A percentile compares a stretch with the other conserved stretches of the same genome.
Conservation (phyloP, 2,113 vertebrate genomes). For the Seriola rivoliana region DNA sequence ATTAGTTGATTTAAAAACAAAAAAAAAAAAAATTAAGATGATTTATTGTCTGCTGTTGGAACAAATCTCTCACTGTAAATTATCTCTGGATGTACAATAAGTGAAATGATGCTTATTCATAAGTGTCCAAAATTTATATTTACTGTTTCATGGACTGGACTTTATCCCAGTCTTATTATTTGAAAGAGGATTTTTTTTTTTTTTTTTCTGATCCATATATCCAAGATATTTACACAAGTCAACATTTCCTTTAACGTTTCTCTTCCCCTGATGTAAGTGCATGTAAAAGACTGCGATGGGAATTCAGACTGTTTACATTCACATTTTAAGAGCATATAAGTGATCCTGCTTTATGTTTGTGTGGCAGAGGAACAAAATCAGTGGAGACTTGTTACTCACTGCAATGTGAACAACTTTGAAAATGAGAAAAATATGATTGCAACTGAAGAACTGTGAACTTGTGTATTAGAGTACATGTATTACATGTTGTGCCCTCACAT, state of each 20-base stretch:
- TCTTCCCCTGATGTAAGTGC: background rate
- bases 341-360: background rate
- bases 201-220: background rate
- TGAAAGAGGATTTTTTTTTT: background rate
- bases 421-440: background rate
- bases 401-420: background rate
- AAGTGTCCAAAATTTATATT: background rate
- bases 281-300: conserved; percentile 3
- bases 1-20: background rate
- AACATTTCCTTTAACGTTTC: background rate
- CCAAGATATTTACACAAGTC: conserved; percentile 1
- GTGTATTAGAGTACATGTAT: background rate
- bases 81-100: background rate
- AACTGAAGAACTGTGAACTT: background rate
- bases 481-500: background rate
- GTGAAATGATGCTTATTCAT: background rate
- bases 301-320: background rate
- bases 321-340: background rate
- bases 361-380: background rate
- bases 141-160: background rate
- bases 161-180: background rate
- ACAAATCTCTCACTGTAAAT: background rate
- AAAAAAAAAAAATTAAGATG: background rate
- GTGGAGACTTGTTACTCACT: background rate
- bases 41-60: conserved; percentile 13